These are phyloP conservation scores for Rafetus swinhoei DNA, from an alignment of 2,113 vertebrate genomes.

Conservation along the genomic window DNA sequence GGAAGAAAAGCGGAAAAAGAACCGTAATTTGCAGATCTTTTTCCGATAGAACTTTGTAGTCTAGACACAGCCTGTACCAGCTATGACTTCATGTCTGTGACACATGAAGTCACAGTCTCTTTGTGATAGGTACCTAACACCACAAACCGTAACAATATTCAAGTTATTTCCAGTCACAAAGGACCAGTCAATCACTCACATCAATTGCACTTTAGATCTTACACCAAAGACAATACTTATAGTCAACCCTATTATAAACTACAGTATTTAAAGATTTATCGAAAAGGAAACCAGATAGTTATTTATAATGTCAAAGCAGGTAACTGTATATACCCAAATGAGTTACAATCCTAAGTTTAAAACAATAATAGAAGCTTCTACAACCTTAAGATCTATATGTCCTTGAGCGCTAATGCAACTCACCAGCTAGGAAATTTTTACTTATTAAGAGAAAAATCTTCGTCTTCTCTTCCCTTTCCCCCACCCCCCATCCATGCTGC, in stretches of 20 bases:
- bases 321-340: neutral
- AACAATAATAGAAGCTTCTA: neutral
- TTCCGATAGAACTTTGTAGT: too few species aligned
- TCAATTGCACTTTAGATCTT: neutral
- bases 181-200: neutral
- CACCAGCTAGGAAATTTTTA: neutral
- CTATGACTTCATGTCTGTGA: too few species aligned
- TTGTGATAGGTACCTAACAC: neutral
- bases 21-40: too few species aligned
- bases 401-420: neutral
- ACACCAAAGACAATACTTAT: neutral
- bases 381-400: neutral
- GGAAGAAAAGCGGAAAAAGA: too few species aligned
- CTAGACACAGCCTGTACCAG: too few species aligned
- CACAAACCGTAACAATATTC: neutral
- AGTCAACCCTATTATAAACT: neutral
- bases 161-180: neutral
- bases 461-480: too few species aligned
- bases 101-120: neutral
- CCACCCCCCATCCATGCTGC: neutral
- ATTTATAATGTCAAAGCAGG: neutral
- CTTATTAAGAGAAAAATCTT: neutral
- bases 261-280: neutral
- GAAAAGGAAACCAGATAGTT: neutral
- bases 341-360: neutral